Evolutionary conservation across 2,888 invertebrate genomes (phyloP), one percentile per base, ranked within the genome.

Genomic region (Cetonia aurata): DNA sequence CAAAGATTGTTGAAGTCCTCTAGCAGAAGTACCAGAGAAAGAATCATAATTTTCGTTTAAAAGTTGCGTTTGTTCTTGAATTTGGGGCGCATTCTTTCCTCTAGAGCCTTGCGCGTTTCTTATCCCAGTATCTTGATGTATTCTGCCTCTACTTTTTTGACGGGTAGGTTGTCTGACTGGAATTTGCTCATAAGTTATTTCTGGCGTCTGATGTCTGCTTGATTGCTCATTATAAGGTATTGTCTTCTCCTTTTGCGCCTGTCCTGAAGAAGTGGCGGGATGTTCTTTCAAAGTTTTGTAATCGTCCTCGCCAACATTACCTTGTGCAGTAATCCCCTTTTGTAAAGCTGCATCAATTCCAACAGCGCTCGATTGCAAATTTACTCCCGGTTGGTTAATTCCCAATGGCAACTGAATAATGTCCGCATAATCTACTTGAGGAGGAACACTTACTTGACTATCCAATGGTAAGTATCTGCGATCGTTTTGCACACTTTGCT

Each of bases 271-370:
- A 17, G 65, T 41, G 8, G 77, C 71, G 15, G 77, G 74, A 75
- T 81, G 82, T 59, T 83, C 80, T 75, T 83, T 82, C 15, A 83
- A 71, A 46, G 82, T 78, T 0, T 81, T 81, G 60, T 82, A 83
- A 55, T 76, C 76, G 12, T 78, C 77, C 48, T 76, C 76, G 56
- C 77, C 71, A n/a, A 13, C 12, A 33, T 13, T 41, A n/a, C 8
- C 19, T 19, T 44, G 67, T 41, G 17, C 19, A 37, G 37, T 9
- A 37, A 37, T 37, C 8, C 10, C 37, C 10, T 37, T 37, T 37
- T 6, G 10, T 37, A 37, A 37, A 10, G 4, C 37, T 10, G 8
- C 1, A 37, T 10, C 10, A 37, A 12, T 13, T n/a, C 33, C 55
- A 9, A 37, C 37, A 10, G 37, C 37, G 6, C 37, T 37, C 10